These are phyloP conservation scores for Limanda limanda DNA, from an alignment of 2,113 vertebrate species.

Conservation along the genomic window DNA sequence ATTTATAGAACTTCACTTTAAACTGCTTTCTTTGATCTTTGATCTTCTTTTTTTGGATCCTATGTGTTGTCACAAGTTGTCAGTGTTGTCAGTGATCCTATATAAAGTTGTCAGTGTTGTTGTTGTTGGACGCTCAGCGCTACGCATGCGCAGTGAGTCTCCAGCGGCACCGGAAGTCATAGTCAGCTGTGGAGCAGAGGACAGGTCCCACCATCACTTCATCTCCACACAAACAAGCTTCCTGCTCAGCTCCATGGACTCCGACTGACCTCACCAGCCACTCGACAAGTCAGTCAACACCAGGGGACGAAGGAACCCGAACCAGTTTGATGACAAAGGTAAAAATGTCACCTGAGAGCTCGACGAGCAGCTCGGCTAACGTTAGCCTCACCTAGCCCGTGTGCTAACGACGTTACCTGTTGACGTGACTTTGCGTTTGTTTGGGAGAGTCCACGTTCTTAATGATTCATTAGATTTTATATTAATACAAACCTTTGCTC, in stretches of 20 bases:
- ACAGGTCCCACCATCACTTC: neutral
- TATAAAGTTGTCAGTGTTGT: too few relatives aligned
- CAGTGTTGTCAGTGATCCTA: too few relatives aligned
- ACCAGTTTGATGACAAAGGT: conserved; percentile 59
- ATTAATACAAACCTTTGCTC: too few relatives aligned
- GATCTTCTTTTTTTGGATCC: too few relatives aligned
- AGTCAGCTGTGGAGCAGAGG: conserved; percentile 20
- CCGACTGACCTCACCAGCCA: neutral
- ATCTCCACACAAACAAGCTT: neutral
- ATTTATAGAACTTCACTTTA: too few relatives aligned
- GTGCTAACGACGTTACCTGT: neutral
- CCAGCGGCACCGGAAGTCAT: too few relatives aligned
- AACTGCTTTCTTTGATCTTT: too few relatives aligned
- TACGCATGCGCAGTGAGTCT: conserved; percentile 45
- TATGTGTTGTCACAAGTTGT: too few relatives aligned
- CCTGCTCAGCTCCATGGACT: neutral
- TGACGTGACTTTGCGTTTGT: too few relatives aligned
- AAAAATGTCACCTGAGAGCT: neutral
- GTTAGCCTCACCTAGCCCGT: conserved; percentile 29
- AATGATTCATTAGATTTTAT: too few relatives aligned
- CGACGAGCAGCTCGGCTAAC: conserved; percentile 18
- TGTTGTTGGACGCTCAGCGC: too few relatives aligned
- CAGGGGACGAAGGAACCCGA: neutral
- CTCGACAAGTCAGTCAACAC: neutral
- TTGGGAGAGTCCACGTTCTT: too few relatives aligned